Evolutionary conservation across 2,113 vertebrate species (phyloP).

Genomic region (Orcinus orca): DNA sequence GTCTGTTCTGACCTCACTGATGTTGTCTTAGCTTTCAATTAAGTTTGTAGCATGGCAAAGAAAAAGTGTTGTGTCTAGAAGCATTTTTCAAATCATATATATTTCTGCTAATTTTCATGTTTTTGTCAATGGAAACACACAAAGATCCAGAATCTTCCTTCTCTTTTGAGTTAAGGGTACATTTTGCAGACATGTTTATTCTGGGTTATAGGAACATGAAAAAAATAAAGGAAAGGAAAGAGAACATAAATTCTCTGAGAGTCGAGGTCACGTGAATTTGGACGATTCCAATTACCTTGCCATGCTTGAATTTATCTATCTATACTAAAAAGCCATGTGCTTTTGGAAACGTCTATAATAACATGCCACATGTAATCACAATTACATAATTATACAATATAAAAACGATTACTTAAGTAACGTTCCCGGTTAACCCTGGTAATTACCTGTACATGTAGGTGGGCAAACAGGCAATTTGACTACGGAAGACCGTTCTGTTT

Average conservation of each 20-base stretch:
- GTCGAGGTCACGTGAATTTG: background rate
- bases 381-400: constrained; percentile 64
- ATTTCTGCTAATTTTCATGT: background rate
- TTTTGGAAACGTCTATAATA: constrained; percentile 53
- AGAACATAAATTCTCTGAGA: background rate
- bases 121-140: background rate
- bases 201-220: constrained; percentile 1
- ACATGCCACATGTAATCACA: constrained; percentile 46
- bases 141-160: background rate
- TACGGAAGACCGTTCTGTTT: constrained; percentile 74
- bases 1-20: background rate
- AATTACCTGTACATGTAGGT: constrained; percentile 65
- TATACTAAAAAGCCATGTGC: background rate
- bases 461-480: constrained; percentile 48
- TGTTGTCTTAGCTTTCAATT: background rate
- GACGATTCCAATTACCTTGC: background rate
- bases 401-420: constrained; percentile 67
- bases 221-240: background rate
- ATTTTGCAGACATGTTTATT: constrained; percentile 29
- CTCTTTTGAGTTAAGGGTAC: background rate
- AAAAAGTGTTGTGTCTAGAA: background rate
- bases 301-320: constrained; percentile 29
- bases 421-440: constrained; percentile 53
- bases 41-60: background rate
- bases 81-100: background rate